phyloP scores from a whole-genome alignment of 2,113 vertebrate species.

The Aphyosemion australe region DNA sequence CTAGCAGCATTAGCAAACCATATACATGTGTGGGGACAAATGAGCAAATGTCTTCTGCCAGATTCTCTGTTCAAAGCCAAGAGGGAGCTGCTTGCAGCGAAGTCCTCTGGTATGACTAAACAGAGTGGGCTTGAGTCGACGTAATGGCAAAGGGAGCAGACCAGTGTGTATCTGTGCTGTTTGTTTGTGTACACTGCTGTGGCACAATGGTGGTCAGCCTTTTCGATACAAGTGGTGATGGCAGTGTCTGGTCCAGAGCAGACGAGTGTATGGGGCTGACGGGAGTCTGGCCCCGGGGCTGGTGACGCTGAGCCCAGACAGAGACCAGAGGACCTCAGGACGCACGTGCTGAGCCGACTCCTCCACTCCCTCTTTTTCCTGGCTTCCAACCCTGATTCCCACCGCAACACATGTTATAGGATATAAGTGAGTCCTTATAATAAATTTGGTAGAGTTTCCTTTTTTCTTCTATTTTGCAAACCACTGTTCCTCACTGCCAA shows the following conservation, averaged over 20 bases:
- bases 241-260: slow-evolving; percentile 66
- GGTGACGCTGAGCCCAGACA: slow-evolving; percentile 58
- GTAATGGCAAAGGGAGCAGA: slow-evolving; percentile 60
- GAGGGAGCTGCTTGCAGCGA: slow-evolving; percentile 59
- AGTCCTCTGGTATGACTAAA: slow-evolving; percentile 64
- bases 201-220: slow-evolving; percentile 70
- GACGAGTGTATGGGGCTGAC: slow-evolving; percentile 53
- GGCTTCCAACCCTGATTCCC: slow-evolving; percentile 60
- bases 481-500: slow-evolving; percentile 75
- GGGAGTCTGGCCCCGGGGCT: slow-evolving; percentile 47
- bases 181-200: slow-evolving; percentile 69
- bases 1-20: slow-evolving; percentile 69
- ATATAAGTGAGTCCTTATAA: slow-evolving; percentile 82
- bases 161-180: slow-evolving; percentile 59
- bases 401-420: slow-evolving; percentile 83
- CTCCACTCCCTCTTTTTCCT: slow-evolving; percentile 77
- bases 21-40: slow-evolving; percentile 76
- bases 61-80: slow-evolving; percentile 62
- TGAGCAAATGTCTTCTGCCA: slow-evolving; percentile 73
- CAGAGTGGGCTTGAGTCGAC: slow-evolving; percentile 61
- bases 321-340: slow-evolving; percentile 67
- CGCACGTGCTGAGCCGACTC: slow-evolving; percentile 68
- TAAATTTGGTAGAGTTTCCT: slow-evolving; percentile 76
- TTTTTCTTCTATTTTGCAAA: slow-evolving; percentile 72
- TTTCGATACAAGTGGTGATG: slow-evolving; percentile 66